Conservation (phyloP, 2,113 vertebrate genomes). For the Oplegnathus fasciatus region DNA sequence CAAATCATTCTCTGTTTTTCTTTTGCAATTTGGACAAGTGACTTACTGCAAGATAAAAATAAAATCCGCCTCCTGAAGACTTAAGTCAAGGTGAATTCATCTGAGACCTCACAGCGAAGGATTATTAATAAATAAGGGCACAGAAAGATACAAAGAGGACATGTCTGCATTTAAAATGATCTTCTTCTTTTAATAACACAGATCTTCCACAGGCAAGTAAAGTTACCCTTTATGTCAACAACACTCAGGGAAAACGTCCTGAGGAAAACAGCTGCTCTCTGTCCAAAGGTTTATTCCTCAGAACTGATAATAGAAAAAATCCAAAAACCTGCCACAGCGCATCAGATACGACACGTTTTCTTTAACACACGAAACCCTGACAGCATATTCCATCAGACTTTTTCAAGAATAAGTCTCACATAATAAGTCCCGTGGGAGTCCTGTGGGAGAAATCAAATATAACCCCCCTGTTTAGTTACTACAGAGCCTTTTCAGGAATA, state of each 20-base stretch:
- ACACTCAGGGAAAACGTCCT: background rate
- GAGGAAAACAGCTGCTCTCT: background rate
- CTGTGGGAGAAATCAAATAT: background rate
- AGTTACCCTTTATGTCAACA: too few species aligned
- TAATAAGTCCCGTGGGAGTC: too few species aligned
- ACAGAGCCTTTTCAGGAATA: background rate
- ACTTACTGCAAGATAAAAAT: background rate
- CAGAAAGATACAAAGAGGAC: background rate
- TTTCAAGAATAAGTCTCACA: background rate
- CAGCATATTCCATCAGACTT: background rate
- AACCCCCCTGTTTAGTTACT: background rate
- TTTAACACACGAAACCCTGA: background rate
- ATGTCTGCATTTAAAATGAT: background rate
- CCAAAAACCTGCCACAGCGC: background rate
- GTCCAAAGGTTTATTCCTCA: slow-evolving; percentile 9
- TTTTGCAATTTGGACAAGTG: background rate
- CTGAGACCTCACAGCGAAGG: background rate
- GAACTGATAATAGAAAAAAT: background rate
- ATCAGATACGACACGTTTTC: background rate
- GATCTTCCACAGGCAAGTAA: background rate
- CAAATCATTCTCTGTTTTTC: background rate
- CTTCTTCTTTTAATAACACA: background rate
- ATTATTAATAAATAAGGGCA: background rate
- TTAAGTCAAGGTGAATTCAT: background rate
- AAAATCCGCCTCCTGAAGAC: background rate